Conservation (phyloP, 2,888 invertebrate species). For the Campopleginae sp. region DNA sequence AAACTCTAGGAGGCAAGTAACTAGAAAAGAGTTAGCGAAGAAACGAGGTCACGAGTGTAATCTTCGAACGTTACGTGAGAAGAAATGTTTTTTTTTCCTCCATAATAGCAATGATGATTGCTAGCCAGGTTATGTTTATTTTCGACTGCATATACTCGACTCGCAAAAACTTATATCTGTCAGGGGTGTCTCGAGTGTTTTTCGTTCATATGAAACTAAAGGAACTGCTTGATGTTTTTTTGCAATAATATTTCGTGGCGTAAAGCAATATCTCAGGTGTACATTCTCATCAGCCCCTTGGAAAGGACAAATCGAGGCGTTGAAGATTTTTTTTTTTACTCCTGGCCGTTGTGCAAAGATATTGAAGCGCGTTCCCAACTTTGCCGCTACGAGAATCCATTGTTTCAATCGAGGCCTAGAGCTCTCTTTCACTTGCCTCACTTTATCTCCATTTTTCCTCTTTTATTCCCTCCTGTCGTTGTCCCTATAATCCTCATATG, state of each 20-base stretch:
- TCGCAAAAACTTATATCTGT: not conserved
- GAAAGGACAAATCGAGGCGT: slow-evolving; percentile 18
- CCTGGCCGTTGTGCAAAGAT: slow-evolving; percentile 64
- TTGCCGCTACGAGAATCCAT: slow-evolving; percentile 59
- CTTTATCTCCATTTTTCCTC: slow-evolving; percentile 61
- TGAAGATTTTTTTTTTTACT: slow-evolving; percentile 14
- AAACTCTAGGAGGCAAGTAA: slow-evolving; percentile 10
- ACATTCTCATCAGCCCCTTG: slow-evolving; percentile 25
- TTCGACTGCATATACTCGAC: not conserved
- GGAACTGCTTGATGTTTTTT: not conserved
- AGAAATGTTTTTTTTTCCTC: not conserved
- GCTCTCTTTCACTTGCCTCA: slow-evolving; percentile 31
- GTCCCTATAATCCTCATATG: slow-evolving; percentile 62
- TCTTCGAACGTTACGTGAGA: slow-evolving; percentile 8
- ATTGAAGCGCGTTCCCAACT: slow-evolving; percentile 66
- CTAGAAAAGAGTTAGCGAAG: not conserved
- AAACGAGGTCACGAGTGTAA: slow-evolving; percentile 52
- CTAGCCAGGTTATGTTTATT: not conserved
- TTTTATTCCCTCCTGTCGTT: slow-evolving; percentile 68
- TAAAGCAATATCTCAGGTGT: slow-evolving; percentile 15
- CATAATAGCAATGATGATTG: not conserved
- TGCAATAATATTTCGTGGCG: not conserved
- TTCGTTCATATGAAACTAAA: not conserved
- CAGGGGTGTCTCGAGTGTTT: not conserved
- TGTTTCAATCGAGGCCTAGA: slow-evolving; percentile 54